Evolutionary conservation across 2,113 vertebrate species (phyloP).

Genomic region (Gyps fulvus): DNA sequence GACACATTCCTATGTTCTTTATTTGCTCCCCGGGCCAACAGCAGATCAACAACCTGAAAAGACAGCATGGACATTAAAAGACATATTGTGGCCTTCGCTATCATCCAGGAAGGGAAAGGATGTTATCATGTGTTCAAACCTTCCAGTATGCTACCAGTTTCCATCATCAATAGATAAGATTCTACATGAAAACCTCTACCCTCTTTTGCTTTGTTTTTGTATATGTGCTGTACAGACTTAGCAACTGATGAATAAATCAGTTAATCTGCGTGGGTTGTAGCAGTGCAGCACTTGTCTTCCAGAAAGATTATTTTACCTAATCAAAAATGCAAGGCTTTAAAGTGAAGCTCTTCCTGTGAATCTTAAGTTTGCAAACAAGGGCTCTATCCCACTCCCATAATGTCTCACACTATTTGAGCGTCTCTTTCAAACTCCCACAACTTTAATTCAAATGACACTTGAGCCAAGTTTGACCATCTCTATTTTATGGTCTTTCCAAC

Average conservation of each 20-base stretch:
- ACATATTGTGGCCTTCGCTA: background rate
- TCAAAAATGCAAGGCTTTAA: background rate
- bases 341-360: background rate
- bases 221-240: background rate
- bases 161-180: background rate
- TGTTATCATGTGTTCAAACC: background rate
- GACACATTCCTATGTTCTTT: conserved; percentile 99
- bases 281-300: background rate
- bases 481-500: background rate
- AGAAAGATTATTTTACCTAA: background rate
- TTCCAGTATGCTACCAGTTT: background rate
- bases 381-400: background rate
- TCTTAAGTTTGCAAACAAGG: background rate
- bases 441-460: background rate
- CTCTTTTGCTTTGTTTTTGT: background rate
- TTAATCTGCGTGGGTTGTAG: background rate
- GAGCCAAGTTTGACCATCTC: background rate
- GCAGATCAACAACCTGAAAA: conserved; percentile 91
- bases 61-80: background rate
- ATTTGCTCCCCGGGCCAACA: conserved; percentile 95
- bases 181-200: background rate
- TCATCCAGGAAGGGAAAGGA: background rate
- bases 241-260: background rate
- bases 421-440: background rate
- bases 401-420: background rate